These are phyloP conservation scores for Strongylocentrotus purpuratus DNA, from an alignment of 35 echinoderm and acorn worm species.

Conservation along the genomic window DNA sequence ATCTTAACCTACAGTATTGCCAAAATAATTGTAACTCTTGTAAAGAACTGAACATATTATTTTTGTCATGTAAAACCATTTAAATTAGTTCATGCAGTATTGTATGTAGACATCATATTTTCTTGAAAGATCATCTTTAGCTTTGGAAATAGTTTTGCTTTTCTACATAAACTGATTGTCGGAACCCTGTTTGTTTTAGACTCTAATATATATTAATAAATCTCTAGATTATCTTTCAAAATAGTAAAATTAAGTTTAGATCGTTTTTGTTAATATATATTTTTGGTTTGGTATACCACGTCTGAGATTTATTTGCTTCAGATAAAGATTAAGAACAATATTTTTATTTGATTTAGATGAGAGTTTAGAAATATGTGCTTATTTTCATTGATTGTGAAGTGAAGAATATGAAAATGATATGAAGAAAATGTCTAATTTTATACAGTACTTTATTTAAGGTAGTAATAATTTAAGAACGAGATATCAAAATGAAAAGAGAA, in stretches of 20 bases:
- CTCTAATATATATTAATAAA: no score
- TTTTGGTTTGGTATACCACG: neutral
- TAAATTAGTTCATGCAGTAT: no score
- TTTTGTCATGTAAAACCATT: neutral
- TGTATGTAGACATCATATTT: neutral
- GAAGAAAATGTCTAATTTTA: no score
- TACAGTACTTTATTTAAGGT: no score
- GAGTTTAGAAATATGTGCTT: neutral
- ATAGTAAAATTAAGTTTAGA: no score
- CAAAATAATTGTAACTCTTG: neutral
- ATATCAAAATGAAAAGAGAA: no score
- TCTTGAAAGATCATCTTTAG: neutral
- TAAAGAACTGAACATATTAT: neutral
- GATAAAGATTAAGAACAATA: neutral
- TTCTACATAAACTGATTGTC: neutral
- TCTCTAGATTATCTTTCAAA: no score
- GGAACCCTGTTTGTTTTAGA: no score
- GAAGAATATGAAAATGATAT: neutral
- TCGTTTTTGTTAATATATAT: neutral
- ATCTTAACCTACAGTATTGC: neutral
- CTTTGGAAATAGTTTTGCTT: neutral
- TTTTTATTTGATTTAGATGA: neutral
- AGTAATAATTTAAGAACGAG: no score
- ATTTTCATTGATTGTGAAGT: neutral
- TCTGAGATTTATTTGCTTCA: neutral